Evolutionary conservation across 2,797 vertebrate genomes (phyloP), one percentile per base, ranked within the genome.

Genomic region (Betta splendens): DNA sequence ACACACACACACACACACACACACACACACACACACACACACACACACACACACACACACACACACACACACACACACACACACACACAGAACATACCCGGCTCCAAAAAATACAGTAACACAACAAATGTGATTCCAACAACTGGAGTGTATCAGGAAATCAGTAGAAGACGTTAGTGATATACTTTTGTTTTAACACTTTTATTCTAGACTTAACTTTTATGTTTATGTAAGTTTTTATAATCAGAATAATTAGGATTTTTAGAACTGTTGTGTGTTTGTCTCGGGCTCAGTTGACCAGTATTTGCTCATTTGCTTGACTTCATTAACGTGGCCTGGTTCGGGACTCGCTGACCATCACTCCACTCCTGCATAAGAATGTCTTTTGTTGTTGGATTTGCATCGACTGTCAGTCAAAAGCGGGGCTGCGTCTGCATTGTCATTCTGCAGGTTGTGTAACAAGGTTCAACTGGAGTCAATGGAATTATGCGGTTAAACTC

Each of bases 391-490:
- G 37, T 63, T 64, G 32, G 21, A 46, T 54, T 59, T 46, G 39
- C 17, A 11, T 38, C 55, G 28, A 31, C 54, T 54, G 21, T 37
- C 23, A 38, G 31, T 16, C 15, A 47, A 35, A 31, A 6, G 37
- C 17, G 36, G 23, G 42, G 38, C 61, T 72, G 36, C 46, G 48
- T 57, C 57, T 52, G 15, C 53, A 2, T 17, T 67, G 48, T 42
- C 72, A 8, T 49, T 40, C 48, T 48, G 9, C 16, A 3, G 10
- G 13, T 67, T 44, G 32, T 22, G 58, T 31, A 39, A 58, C 28
- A 26, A 53, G 63, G 60, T 73, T 40, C 76, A 70, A 17, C 50
- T 63, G 25, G 23, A 62, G 55, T 74, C 72, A 55, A 8, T 25
- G 11, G 43, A 58, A 64, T 50, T 35, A 39, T 43, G 44, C 61